Percentiles rank a stretch among this genome's conserved stretches.
These are phyloP conservation scores for Apotomis turbidana DNA, from an alignment of 2,888 invertebrate genomes.

Conservation along the genomic window DNA sequence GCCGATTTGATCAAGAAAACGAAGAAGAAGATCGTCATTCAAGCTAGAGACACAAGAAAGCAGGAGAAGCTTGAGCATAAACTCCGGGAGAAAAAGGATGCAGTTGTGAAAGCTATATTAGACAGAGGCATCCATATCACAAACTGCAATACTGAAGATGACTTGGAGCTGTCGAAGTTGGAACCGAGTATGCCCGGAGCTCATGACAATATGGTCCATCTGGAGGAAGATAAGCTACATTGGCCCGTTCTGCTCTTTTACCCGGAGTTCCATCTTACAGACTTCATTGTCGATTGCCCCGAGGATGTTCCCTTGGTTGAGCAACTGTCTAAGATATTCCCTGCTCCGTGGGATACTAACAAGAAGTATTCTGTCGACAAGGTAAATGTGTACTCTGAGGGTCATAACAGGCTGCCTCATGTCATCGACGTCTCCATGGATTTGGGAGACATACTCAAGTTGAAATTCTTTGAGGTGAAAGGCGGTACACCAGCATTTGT, in stretches of 20 bases:
- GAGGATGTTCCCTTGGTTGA: constrained; percentile 86
- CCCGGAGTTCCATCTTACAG: constrained; percentile 94
- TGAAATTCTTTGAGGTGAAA: constrained; percentile 84
- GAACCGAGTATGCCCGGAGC: constrained; percentile 87
- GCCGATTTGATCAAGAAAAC: constrained; percentile 63
- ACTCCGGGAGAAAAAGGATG: constrained; percentile 70
- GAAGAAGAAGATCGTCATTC: constrained; percentile 77
- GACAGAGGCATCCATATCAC: constrained; percentile 82
- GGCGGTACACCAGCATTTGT: constrained; percentile 88
- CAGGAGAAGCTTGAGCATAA: constrained; percentile 70
- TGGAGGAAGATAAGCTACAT: constrained; percentile 85
- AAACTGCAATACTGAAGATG: constrained; percentile 76
- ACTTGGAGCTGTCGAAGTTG: constrained; percentile 79
- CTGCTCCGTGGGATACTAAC: constrained; percentile 88
- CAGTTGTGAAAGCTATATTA: constrained; percentile 71
- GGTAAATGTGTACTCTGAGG: constrained; percentile 90
- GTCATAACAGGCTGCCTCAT: constrained; percentile 84
- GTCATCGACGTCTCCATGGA: constrained; percentile 82
- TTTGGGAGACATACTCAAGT: constrained; percentile 84
- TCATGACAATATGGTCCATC: constrained; percentile 85
- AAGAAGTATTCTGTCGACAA: constrained; percentile 84
- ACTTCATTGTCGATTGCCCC: constrained; percentile 92
- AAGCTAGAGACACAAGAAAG: constrained; percentile 83
- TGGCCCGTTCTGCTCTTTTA: constrained; percentile 97
- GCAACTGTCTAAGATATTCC: constrained; percentile 85